phyloP scores from a whole-genome alignment of 2,113 vertebrate species.

The Microcebus murinus region DNA sequence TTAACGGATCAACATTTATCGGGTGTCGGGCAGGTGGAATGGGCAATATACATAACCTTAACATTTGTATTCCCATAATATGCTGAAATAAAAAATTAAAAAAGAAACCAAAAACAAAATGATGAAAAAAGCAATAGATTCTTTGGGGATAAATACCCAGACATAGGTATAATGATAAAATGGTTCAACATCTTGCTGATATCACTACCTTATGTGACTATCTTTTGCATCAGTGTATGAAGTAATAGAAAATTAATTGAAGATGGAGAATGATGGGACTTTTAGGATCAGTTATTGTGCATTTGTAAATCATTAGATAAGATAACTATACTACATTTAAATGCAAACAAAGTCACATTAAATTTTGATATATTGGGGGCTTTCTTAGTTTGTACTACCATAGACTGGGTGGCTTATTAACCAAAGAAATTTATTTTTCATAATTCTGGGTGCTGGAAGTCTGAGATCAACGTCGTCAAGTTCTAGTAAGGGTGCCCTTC shows the following conservation, averaged over 20 bases:
- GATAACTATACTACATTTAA: background rate
- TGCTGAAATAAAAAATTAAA: no score
- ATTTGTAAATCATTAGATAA: background rate
- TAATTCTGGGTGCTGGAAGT: background rate
- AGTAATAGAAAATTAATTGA: background rate
- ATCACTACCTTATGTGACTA: background rate
- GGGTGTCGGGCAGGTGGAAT: no score
- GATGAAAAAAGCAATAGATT: background rate
- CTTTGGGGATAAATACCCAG: background rate
- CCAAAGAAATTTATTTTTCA: background rate
- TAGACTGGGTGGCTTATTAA: background rate
- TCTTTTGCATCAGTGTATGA: background rate
- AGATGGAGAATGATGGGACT: background rate
- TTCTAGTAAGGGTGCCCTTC: background rate
- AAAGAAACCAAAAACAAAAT: no score
- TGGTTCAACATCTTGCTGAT: background rate
- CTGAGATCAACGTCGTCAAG: background rate
- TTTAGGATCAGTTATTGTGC: background rate
- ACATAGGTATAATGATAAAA: background rate
- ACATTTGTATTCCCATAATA: no score
- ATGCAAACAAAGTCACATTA: background rate
- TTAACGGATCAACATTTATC: no score
- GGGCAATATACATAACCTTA: no score
- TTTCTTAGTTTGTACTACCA: background rate
- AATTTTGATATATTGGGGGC: background rate